Evolutionary conservation across 2,888 invertebrate genomes (phyloP), one percentile per base, ranked within the genome.

Genomic region (Eupithecia insigniata): DNA sequence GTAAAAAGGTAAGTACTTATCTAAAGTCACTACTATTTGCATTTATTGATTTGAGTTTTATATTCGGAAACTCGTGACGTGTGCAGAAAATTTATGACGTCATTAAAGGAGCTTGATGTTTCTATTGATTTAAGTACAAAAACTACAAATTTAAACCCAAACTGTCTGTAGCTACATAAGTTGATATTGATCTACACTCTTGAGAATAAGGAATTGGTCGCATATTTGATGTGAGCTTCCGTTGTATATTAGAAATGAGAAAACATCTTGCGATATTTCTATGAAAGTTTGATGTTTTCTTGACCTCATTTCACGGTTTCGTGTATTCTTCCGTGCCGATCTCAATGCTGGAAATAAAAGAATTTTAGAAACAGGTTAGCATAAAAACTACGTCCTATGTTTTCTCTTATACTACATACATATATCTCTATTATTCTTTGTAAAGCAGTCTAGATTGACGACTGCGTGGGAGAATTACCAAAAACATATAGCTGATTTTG

Each of bases 151-250:
- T 55, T 55, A 26, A 55, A 55, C 55, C 12, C 55, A 55, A 26
- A 55, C 2, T 26, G 22, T 12, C 55, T 26, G 12, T 55, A 14
- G 3, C 26, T 55, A 26, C n/a, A n/a, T n/a, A 55, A 55, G 55
- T 60, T 60, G 30, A 30, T 60, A 60, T 60, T 60, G 26, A 12
- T 26, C 26, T 55, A 12, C 55, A 26, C 55, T 22, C 7, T 60
- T 34, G 34, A 22, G 30, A 51, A 51, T n/a, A 34, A 34, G 46
- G 69, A 62, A 62, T 32, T n/a, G 32, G 34, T 32, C 10, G 67
- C 34, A 67, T 67, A 60, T 67, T 55, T 36, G 18, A 67, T 67
- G 39, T 67, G 55, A 36, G 58, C 39, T 58, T 67, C 28, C 58
- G 36, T 60, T 58, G 58, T 39, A 67, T 60, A 26, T 67, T 39